Percentiles rank a stretch among this genome's conserved stretches.
These are phyloP conservation scores for Scleropages formosus DNA, from an alignment of 2,797 vertebrate species.

Conservation along the genomic window DNA sequence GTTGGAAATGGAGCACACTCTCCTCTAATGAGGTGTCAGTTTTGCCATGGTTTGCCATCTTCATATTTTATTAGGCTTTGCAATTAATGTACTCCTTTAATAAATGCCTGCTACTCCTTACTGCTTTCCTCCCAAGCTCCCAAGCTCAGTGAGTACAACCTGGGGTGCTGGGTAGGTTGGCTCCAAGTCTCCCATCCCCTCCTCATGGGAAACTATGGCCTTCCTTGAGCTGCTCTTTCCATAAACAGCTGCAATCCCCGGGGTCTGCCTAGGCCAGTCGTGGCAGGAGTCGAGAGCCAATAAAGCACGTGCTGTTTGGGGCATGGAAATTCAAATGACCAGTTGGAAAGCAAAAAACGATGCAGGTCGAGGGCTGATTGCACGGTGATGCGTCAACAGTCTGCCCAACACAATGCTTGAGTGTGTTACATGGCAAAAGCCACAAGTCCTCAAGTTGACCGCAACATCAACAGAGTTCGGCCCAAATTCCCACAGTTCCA, in stretches of 20 bases:
- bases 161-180: not conserved
- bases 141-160: not conserved
- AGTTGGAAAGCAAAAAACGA: not conserved
- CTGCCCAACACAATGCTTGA: not conserved
- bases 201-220: not conserved
- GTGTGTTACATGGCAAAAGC: not conserved
- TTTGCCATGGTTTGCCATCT: not conserved
- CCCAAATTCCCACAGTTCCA: too few relatives aligned
- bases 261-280: not conserved
- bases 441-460: not conserved
- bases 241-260: not conserved
- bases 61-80: slow-evolving; percentile 17
- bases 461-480: too few relatives aligned
- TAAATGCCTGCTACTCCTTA: not conserved
- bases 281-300: not conserved
- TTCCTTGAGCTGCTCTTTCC: not conserved
- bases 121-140: too few relatives aligned
- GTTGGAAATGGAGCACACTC: not conserved
- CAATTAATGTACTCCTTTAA: slow-evolving; percentile 21
- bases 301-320: not conserved
- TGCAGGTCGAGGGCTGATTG: not conserved
- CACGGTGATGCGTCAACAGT: not conserved
- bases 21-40: slow-evolving; percentile 11
- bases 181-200: too few relatives aligned
- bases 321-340: not conserved